These are phyloP conservation scores for Cyphomyrus plagiostoma DNA, from an alignment of 2,113 vertebrate genomes.

Conservation along the genomic window DNA sequence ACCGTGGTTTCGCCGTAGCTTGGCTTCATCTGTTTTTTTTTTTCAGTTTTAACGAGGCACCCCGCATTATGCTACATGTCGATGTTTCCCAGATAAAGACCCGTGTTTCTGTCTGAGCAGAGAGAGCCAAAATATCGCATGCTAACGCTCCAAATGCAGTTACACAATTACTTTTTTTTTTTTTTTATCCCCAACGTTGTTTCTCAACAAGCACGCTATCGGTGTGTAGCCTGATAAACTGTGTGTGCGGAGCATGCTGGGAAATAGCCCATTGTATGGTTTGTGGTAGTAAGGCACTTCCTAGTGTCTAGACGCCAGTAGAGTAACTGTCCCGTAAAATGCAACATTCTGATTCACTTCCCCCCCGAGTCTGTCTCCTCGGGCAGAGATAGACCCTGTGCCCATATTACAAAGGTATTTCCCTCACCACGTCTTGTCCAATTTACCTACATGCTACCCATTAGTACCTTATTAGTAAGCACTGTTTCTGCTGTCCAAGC, in stretches of 20 bases:
- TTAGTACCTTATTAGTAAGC: not conserved
- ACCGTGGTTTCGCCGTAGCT: not conserved
- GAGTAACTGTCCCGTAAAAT: constrained; percentile 16
- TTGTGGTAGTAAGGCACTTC: constrained; percentile 5
- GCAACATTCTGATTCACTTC: not conserved
- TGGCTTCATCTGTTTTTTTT: not conserved
- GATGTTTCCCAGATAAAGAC: not conserved
- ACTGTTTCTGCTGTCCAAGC: not conserved
- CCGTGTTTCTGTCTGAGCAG: not conserved
- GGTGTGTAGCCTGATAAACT: not conserved
- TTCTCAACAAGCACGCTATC: not conserved
- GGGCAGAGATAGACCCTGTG: not conserved
- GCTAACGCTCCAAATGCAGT: not conserved
- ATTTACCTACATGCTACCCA: not conserved
- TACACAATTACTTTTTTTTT: not conserved
- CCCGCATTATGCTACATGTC: not conserved
- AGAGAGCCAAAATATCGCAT: not conserved
- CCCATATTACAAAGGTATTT: not conserved
- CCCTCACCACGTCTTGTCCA: not conserved
- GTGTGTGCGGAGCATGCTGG: not conserved
- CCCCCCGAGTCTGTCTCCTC: not conserved
- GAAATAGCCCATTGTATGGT: not conserved
- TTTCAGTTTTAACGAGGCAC: not conserved
- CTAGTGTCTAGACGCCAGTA: constrained; percentile 16
- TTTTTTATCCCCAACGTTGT: not conserved